Percentiles rank a stretch among this genome's conserved stretches.
Evolutionary conservation across 2,888 invertebrate genomes (phyloP).

Genomic region (Netelia inedita): DNA sequence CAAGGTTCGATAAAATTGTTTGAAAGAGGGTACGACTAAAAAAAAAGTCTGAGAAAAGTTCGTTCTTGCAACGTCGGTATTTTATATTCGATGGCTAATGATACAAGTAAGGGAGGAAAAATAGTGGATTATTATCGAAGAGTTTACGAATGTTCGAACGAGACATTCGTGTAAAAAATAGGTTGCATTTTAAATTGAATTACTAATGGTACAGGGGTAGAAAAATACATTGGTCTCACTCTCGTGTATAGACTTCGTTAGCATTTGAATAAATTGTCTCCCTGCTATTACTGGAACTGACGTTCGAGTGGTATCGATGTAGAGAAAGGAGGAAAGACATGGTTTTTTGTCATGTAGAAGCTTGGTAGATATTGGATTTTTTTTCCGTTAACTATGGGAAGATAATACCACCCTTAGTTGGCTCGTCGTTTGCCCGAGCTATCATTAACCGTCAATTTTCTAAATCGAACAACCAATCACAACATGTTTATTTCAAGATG

Average conservation of each 20-base stretch:
- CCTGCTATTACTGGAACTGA: not conserved
- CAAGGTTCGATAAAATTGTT: not conserved
- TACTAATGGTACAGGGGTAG: not conserved
- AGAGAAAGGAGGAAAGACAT: not conserved
- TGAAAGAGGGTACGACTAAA: not conserved
- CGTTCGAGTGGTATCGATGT: not conserved
- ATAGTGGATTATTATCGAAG: not conserved
- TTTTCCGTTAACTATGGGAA: too few species aligned
- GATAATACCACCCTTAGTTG: too few species aligned
- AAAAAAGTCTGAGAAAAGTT: not conserved
- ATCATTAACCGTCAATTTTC: too few species aligned
- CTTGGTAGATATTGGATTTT: too few species aligned
- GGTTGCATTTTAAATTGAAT: not conserved
- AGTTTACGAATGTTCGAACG: not conserved
- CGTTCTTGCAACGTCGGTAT: not conserved
- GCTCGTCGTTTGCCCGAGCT: too few species aligned
- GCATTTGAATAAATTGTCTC: not conserved
- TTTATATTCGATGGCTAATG: not conserved
- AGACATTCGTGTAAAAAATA: constrained; percentile 1
- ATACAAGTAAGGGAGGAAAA: not conserved
- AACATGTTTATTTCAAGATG: too few species aligned
- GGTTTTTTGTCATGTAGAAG: not conserved
- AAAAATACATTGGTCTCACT: not conserved
- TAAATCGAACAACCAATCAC: too few species aligned
- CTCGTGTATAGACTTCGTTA: not conserved